A percentile compares a stretch with the other conserved stretches of the same genome.
Conservation (phyloP, 2,888 invertebrate species). For the Tachystola acroxantha region DNA sequence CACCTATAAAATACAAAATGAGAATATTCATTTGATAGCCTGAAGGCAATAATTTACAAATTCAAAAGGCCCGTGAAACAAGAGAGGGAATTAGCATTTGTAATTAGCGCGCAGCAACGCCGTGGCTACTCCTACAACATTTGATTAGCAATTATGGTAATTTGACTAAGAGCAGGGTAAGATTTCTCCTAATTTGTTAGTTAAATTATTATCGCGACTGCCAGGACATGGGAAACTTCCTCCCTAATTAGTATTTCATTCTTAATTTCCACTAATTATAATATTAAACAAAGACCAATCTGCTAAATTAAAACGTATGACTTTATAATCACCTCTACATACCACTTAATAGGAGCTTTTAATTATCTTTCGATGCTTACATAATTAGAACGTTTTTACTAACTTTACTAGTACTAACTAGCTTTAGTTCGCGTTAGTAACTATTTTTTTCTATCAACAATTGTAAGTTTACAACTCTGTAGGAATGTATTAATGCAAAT, state of each 20-base stretch:
- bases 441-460: too few species aligned
- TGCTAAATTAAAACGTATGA: too few species aligned
- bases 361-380: too few species aligned
- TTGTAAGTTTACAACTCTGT: too few species aligned
- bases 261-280: slow-evolving; percentile 7
- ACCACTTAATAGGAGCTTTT: too few species aligned
- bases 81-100: slow-evolving; percentile 76
- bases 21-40: slow-evolving; percentile 60
- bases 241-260: slow-evolving; percentile 23
- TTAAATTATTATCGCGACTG: slow-evolving; percentile 65
- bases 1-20: slow-evolving; percentile 15
- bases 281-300: background rate
- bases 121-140: slow-evolving; percentile 68
- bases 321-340: background rate
- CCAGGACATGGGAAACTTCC: slow-evolving; percentile 37
- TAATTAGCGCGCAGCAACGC: slow-evolving; percentile 68
- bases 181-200: slow-evolving; percentile 74
- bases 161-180: slow-evolving; percentile 74
- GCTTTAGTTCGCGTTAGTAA: too few species aligned
- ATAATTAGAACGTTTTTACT: too few species aligned
- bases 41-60: slow-evolving; percentile 69
- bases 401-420: too few species aligned
- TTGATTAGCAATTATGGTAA: slow-evolving; percentile 78
- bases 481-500: slow-evolving; percentile 9
- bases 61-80: slow-evolving; percentile 74